These are phyloP conservation scores for Lepidochitona cinerea DNA, from an alignment of 2,888 invertebrate genomes.

Conservation along the genomic window DNA sequence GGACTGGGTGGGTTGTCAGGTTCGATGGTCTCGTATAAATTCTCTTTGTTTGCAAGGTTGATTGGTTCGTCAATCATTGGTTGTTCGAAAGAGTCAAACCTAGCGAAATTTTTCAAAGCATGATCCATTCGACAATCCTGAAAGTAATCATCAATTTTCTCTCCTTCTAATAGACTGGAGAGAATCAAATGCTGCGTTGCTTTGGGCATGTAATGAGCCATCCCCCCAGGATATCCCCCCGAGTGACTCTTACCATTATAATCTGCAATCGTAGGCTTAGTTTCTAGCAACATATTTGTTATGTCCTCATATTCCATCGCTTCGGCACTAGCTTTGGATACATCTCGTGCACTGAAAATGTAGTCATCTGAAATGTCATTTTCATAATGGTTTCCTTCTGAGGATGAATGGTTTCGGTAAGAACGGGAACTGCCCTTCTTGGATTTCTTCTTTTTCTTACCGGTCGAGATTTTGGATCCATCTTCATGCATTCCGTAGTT, in stretches of 20 bases:
- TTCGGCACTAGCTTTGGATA: not conserved
- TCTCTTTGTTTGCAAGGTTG: not conserved
- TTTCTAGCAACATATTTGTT: not conserved
- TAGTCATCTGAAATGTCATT: not conserved
- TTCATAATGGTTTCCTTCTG: not conserved
- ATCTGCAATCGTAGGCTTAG: not conserved
- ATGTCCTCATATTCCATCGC: not conserved
- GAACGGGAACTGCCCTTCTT: not conserved
- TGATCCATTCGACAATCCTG: not conserved
- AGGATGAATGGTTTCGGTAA: not conserved
- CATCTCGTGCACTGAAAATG: not conserved
- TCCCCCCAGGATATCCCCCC: not conserved
- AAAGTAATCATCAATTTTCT: not conserved
- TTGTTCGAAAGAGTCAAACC: not conserved
- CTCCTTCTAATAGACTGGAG: not conserved
- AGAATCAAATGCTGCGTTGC: not conserved
- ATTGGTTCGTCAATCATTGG: not conserved
- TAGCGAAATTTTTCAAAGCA: not conserved
- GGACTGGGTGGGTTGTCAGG: not conserved
- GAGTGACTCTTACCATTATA: not conserved
- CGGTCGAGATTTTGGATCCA: not conserved
- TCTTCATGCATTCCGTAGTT: not conserved
- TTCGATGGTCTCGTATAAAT: not conserved
- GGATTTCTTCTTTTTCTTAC: not conserved
- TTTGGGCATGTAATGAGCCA: not conserved